Conservation (phyloP, 2,113 vertebrate genomes). For the Jacana jacana region DNA sequence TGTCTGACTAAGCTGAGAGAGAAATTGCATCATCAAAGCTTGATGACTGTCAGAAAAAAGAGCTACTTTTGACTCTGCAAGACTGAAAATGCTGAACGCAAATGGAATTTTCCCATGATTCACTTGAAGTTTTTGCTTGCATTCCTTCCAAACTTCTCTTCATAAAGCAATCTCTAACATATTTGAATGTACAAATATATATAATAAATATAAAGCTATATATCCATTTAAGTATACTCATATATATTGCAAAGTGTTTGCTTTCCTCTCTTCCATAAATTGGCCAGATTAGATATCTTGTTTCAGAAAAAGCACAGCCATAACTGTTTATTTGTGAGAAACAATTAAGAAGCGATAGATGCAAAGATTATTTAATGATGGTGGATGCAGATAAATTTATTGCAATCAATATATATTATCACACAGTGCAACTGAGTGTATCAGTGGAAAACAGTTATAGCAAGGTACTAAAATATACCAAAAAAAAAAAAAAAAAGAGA, state of each 20-base stretch:
- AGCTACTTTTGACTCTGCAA: not conserved
- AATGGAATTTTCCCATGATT: not conserved
- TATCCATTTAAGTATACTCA: not conserved
- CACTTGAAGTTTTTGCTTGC: not conserved
- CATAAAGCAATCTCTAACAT: not conserved
- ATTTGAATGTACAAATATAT: not conserved
- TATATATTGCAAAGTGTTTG: not conserved
- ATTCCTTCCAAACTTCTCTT: not conserved
- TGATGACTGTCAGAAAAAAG: not conserved
- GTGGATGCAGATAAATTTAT: not conserved
- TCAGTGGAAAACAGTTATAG: not conserved
- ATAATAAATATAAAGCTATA: not conserved
- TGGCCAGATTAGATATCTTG: not conserved
- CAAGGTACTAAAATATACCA: not conserved
- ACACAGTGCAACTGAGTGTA: not conserved
- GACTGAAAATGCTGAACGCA: slow-evolving; percentile 10
- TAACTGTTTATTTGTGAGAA: not conserved
- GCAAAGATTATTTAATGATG: not conserved
- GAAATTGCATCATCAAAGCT: not conserved
- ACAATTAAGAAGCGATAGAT: not conserved
- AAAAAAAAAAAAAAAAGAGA: not conserved
- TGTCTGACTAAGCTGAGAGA: not conserved
- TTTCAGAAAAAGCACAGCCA: not conserved
- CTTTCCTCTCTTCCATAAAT: not conserved
- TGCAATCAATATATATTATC: not conserved